A percentile compares a stretch with the other conserved stretches of the same genome.
Conservation (phyloP, 2,113 vertebrate genomes). For the Megalops atlanticus region DNA sequence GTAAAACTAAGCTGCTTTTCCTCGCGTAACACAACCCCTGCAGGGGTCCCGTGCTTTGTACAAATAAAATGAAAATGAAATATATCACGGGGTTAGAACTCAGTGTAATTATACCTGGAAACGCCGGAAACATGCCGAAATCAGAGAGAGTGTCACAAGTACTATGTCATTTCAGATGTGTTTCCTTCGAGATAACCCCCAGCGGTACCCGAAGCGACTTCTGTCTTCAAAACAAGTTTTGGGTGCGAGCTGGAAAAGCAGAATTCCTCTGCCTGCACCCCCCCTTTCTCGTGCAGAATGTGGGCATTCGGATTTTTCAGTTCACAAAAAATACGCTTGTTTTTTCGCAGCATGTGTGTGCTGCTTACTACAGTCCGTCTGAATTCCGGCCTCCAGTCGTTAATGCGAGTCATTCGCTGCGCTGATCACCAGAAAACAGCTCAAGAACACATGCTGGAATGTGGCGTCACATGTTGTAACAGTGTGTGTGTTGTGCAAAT, state of each 20-base stretch:
- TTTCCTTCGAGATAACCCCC: neutral
- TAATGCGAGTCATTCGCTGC: neutral
- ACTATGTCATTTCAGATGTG: too few species aligned
- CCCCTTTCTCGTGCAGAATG: neutral
- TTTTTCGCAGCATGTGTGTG: neutral
- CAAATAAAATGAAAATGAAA: neutral
- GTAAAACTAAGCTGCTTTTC: too few species aligned
- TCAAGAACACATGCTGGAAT: neutral
- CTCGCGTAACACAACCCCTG: too few species aligned
- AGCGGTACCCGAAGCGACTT: neutral
- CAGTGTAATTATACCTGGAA: neutral
- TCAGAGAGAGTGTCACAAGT: too few species aligned
- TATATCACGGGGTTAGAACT: too few species aligned
- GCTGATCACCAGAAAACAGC: neutral
- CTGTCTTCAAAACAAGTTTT: neutral
- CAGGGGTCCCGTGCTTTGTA: neutral
- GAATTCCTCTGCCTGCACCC: neutral
- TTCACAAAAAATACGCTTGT: neutral
- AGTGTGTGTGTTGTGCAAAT: constrained; percentile 11
- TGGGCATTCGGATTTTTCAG: neutral
- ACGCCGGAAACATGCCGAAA: neutral
- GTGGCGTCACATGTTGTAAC: neutral
- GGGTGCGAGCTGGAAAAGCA: too few species aligned
- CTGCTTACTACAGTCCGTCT: neutral
- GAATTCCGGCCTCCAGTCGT: neutral